Evolutionary conservation across 2,797 vertebrate genomes (phyloP).

Genomic region (Chaunax sp.): DNA sequence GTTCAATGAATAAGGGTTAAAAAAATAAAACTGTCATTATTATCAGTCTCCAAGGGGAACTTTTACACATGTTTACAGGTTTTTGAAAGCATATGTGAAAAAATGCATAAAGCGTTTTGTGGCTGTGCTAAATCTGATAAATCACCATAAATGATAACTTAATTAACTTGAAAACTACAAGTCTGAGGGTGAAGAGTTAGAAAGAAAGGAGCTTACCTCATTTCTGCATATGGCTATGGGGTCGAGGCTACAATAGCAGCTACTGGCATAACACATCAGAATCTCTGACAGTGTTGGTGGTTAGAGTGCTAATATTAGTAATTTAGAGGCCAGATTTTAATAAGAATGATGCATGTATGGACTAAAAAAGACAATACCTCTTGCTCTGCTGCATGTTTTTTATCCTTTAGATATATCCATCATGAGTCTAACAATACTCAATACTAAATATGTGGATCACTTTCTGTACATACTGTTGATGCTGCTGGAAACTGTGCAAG

Average conservation of each 20-base stretch:
- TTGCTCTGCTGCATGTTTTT: no score
- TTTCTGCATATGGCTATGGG: not conserved
- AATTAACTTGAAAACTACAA: not conserved
- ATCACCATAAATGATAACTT: not conserved
- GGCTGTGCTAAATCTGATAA: not conserved
- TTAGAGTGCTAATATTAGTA: not conserved
- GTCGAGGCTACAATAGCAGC: slow-evolving; percentile 3
- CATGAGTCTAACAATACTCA: no score
- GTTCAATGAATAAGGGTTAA: not conserved
- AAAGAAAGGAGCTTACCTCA: not conserved
- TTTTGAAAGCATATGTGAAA: not conserved
- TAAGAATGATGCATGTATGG: no score
- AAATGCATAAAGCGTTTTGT: not conserved
- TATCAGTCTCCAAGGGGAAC: not conserved
- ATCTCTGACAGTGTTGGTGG: not conserved
- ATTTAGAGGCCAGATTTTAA: no score
- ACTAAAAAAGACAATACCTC: no score
- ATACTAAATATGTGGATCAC: no score
- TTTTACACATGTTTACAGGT: not conserved
- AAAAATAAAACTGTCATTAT: no score
- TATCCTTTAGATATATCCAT: no score
- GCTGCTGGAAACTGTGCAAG: slow-evolving; percentile 16
- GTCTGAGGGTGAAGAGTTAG: not conserved
- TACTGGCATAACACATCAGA: not conserved
- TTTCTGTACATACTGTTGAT: slow-evolving; percentile 17